phyloP scores from a whole-genome alignment of 2,888 invertebrate genomes.

The Ypsolopha sequella region DNA sequence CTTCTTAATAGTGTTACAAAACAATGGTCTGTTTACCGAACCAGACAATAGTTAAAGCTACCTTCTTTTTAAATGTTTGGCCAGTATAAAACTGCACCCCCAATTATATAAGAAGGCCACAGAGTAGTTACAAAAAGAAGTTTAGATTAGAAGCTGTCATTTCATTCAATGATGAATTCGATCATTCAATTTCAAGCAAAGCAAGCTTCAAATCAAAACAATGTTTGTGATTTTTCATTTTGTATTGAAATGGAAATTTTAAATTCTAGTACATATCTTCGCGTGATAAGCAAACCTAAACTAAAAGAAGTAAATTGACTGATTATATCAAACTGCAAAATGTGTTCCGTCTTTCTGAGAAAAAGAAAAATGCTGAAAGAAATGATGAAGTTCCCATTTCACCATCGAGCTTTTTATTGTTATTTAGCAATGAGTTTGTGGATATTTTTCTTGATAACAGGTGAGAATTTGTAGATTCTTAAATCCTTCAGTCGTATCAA shows the following conservation, averaged over 20 bases:
- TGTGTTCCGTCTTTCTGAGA: conserved; percentile 8
- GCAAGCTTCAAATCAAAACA: not conserved
- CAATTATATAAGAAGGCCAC: too few relatives aligned
- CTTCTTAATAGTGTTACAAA: too few relatives aligned
- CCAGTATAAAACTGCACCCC: too few relatives aligned
- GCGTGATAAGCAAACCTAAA: not conserved
- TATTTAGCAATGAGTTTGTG: conserved; percentile 85
- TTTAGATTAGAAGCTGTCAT: too few relatives aligned
- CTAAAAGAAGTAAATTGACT: not conserved
- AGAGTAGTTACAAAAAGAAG: too few relatives aligned
- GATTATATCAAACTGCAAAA: conserved; percentile 3
- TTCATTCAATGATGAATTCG: too few relatives aligned
- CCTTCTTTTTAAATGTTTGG: too few relatives aligned
- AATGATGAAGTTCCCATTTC: conserved; percentile 67
- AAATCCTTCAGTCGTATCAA: not conserved
- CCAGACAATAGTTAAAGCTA: too few relatives aligned
- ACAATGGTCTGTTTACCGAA: too few relatives aligned
- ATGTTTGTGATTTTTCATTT: not conserved
- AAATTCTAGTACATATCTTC: not conserved
- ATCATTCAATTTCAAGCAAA: too few relatives aligned
- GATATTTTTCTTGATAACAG: conserved; percentile 84
- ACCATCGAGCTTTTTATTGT: conserved; percentile 85
- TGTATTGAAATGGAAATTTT: not conserved
- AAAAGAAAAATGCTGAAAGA: conserved; percentile 28
- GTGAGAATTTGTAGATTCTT: conserved; percentile 38